Percentiles rank a stretch among this genome's conserved stretches.
Evolutionary conservation across 2,797 vertebrate genomes (phyloP).

Genomic region (Rhinatrema bivittatum): DNA sequence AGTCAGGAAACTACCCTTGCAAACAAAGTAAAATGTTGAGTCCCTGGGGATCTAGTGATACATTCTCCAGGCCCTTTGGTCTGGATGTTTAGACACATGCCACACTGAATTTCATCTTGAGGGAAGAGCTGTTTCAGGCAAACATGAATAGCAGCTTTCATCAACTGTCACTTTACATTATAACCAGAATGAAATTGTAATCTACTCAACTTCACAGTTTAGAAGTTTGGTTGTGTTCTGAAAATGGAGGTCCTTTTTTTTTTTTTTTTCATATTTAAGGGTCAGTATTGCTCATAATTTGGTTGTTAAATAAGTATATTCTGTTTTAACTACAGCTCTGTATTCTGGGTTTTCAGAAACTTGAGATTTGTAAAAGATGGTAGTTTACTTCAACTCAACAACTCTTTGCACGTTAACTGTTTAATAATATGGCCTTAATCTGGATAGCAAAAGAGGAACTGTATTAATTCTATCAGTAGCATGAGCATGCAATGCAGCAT

Average conservation of each 20-base stretch:
- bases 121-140: slow-evolving; percentile 48
- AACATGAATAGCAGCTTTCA: slow-evolving; percentile 65
- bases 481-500: no score
- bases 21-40: slow-evolving; percentile 30
- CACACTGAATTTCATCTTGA: slow-evolving; percentile 53
- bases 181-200: slow-evolving; percentile 35
- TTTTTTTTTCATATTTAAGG: slow-evolving; percentile 6
- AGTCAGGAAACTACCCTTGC: slow-evolving; percentile 10
- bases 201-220: slow-evolving; percentile 9
- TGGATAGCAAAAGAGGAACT: no score
- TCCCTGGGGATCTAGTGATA: slow-evolving; percentile 25
- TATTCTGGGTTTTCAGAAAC: not conserved
- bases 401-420: fast-evolving
- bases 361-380: not conserved
- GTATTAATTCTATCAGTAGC: no score
- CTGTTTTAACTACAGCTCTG: not conserved
- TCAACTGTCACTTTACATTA: slow-evolving; percentile 65
- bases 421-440: no score
- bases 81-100: slow-evolving; percentile 59
- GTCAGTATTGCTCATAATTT: slow-evolving; percentile 17
- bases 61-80: slow-evolving; percentile 30
- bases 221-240: not conserved
- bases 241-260: slow-evolving; percentile 1
- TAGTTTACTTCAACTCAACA: not conserved
- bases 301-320: not conserved